Conservation (phyloP, 2,888 invertebrate species). For the Parthenolecanium corni region DNA sequence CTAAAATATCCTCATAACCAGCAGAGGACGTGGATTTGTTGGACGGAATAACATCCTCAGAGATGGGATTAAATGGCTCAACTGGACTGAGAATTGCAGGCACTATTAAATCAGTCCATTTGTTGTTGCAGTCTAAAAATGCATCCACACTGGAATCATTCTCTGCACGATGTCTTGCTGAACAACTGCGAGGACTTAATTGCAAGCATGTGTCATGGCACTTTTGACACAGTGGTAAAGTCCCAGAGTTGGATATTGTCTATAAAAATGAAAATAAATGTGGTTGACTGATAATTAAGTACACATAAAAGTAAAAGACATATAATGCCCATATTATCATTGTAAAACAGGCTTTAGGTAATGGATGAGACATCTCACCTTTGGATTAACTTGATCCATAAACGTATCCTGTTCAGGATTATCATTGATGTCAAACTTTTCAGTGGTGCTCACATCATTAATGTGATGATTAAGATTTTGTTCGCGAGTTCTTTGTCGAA, state of each 20-base stretch:
- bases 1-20: not conserved
- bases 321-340: too few species aligned
- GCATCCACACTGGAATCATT: not conserved
- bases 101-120: slow-evolving; percentile 5
- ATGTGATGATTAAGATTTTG: slow-evolving; percentile 31
- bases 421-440: not conserved
- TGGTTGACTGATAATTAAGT: too few species aligned
- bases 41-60: slow-evolving; percentile 62
- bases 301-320: too few species aligned
- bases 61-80: slow-evolving; percentile 42
- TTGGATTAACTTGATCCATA: too few species aligned
- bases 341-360: too few species aligned
- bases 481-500: slow-evolving; percentile 33
- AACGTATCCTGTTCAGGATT: too few species aligned
- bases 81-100: slow-evolving; percentile 34
- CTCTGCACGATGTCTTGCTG: not conserved
- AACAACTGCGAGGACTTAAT: slow-evolving; percentile 1
- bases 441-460: slow-evolving; percentile 30
- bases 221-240: slow-evolving; percentile 10
- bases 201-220: slow-evolving; percentile 14
- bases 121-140: slow-evolving; percentile 13
- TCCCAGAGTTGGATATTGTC: not conserved
- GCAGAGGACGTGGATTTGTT: slow-evolving; percentile 43
- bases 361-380: too few species aligned
- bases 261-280: not conserved